Percentiles rank a stretch among this genome's conserved stretches.
These are phyloP conservation scores for Acrossocheilus fasciatus DNA, from an alignment of 2,797 vertebrate genomes.

Conservation along the genomic window DNA sequence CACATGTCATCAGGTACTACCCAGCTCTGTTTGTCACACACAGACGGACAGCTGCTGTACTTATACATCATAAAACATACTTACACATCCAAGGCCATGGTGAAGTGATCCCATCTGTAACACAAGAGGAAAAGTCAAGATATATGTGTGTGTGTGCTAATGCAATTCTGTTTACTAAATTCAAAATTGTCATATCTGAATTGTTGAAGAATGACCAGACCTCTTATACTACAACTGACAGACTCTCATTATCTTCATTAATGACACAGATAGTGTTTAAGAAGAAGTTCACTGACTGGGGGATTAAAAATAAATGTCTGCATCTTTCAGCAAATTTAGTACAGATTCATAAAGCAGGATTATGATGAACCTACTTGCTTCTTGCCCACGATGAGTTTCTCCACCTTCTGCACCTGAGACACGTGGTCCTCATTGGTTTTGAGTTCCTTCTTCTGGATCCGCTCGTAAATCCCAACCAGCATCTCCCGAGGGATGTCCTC, in stretches of 20 bases:
- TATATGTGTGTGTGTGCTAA: neutral
- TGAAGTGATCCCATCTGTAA: slow-evolving; percentile 95
- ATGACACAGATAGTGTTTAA: neutral
- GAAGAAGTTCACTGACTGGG: neutral
- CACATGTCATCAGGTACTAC: no score
- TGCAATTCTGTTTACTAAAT: neutral
- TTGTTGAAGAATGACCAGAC: neutral
- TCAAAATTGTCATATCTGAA: neutral
- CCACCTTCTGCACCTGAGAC: slow-evolving; percentile 98
- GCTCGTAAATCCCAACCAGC: slow-evolving; percentile 95
- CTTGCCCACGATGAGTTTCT: slow-evolving; percentile 98
- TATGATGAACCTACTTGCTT: slow-evolving; percentile 86
- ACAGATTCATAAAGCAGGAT: neutral
- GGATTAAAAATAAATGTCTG: neutral
- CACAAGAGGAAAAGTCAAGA: slow-evolving; percentile 18
- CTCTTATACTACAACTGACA: no score
- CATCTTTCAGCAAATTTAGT: neutral
- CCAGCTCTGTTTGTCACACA: neutral
- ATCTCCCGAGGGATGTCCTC: slow-evolving; percentile 96
- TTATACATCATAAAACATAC: slow-evolving; percentile 69
- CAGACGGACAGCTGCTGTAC: neutral
- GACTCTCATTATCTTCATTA: neutral
- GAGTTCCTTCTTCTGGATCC: slow-evolving; percentile 95
- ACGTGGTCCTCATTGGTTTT: slow-evolving; percentile 98
- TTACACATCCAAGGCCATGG: slow-evolving; percentile 97